A percentile compares a stretch with the other conserved stretches of the same genome.
Conservation (phyloP, 1,140 invertebrate species). For the Saccostrea glomerata region DNA sequence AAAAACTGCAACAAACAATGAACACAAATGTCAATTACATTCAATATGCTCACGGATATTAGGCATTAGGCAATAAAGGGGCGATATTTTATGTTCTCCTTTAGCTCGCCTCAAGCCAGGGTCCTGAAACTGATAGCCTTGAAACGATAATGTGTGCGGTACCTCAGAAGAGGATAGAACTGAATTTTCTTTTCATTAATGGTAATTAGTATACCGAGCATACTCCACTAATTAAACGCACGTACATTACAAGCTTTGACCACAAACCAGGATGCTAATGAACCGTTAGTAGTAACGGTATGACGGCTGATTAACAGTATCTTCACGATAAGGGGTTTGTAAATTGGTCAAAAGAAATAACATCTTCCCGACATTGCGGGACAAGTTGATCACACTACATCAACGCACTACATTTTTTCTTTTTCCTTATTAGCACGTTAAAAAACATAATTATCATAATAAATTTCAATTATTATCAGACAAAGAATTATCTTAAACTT, state of each 20-base stretch:
- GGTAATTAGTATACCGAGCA: not conserved
- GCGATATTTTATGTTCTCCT: not conserved
- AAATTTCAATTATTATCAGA: no score
- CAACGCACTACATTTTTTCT: no score
- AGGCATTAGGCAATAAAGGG: not conserved
- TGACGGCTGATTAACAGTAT: not conserved
- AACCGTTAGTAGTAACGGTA: not conserved
- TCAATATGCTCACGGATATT: slow-evolving; percentile 19
- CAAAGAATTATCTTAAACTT: no score
- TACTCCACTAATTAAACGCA: not conserved
- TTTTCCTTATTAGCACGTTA: no score
- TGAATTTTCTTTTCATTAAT: not conserved
- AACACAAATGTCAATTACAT: not conserved
- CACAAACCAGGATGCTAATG: not conserved
- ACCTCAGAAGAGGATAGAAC: not conserved
- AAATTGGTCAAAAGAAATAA: no score
- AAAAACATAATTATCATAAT: no score
- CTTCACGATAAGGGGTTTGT: not conserved
- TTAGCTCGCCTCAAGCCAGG: no score
- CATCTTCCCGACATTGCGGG: no score
- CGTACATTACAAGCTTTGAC: not conserved
- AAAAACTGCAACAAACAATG: not conserved
- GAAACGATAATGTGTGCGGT: not conserved
- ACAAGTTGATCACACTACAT: no score
- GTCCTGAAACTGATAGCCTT: not conserved